A percentile compares a stretch with the other conserved stretches of the same genome.
Conservation (phyloP, 2,113 vertebrate genomes). For the Vulpes ferrilata region DNA sequence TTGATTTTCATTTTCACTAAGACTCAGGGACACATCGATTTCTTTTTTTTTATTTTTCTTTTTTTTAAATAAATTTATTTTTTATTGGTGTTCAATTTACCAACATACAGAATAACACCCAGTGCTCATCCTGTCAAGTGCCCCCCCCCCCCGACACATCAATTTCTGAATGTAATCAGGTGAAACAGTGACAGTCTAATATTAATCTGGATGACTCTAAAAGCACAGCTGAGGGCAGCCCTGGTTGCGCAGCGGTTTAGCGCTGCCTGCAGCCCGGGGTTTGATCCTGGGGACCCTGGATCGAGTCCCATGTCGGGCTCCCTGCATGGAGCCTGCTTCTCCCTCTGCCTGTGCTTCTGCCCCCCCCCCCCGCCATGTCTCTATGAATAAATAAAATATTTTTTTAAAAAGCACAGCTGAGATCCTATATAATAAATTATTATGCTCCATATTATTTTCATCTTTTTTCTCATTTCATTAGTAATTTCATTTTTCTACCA, state of each 20-base stretch:
- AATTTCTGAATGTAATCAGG: neutral
- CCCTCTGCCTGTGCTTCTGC: no score
- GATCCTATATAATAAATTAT: neutral
- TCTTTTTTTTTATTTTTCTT: neutral
- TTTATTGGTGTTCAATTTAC: no score
- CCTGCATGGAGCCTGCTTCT: no score
- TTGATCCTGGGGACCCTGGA: no score
- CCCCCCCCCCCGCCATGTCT: no score
- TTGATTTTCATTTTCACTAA: conserved; percentile 3
- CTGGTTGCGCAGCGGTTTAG: no score
- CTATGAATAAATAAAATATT: no score
- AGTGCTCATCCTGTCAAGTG: no score
- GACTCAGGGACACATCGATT: neutral
- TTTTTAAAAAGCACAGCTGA: neutral
- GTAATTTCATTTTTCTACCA: conserved; percentile 41
- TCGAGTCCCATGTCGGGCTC: no score
- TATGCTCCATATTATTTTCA: neutral
- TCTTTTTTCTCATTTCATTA: conserved; percentile 4
- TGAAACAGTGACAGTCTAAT: neutral
- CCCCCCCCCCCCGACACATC: neutral
- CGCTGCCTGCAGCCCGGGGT: no score
- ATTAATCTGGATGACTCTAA: conserved; percentile 39
- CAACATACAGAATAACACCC: no score
- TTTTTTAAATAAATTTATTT: no score
- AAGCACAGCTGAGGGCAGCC: neutral